Conservation (phyloP, 2,797 vertebrate species). For the Danio jaintianensis region DNA sequence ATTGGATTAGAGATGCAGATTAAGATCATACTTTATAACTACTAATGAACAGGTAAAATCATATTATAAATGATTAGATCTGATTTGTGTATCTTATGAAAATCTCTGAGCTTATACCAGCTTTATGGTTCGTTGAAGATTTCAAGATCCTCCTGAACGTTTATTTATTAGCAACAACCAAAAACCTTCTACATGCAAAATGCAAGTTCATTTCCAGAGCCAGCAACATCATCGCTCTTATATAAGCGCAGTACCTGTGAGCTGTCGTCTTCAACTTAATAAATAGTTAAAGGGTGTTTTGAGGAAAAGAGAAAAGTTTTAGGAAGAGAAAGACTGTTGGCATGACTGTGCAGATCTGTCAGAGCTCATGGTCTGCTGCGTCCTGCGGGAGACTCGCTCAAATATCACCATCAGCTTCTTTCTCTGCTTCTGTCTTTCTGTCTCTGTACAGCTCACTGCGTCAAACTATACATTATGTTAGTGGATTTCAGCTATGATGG, state of each 20-base stretch:
- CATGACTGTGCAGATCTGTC: constrained; percentile 22
- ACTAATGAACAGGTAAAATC: too few species aligned
- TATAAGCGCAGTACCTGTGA: constrained; percentile 55
- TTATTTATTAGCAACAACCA: constrained; percentile 60
- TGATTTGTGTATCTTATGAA: too few species aligned
- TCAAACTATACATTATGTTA: constrained; percentile 25
- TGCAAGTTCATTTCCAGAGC: constrained; percentile 56
- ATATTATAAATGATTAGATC: too few species aligned
- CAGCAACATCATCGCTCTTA: constrained; percentile 59
- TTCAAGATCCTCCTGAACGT: constrained; percentile 39
- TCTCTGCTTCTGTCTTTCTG: not conserved
- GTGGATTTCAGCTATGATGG: constrained; percentile 35
- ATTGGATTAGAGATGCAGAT: too few species aligned
- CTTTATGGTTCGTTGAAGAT: not conserved
- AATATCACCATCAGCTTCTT: constrained; percentile 17
- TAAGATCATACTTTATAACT: too few species aligned
- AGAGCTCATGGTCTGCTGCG: constrained; percentile 29
- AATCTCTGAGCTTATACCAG: too few species aligned
- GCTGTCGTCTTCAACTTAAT: constrained; percentile 59
- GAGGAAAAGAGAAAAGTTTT: constrained; percentile 33
- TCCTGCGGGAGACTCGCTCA: constrained; percentile 21
- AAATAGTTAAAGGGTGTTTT: constrained; percentile 48
- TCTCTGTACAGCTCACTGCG: not conserved
- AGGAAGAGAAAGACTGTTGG: constrained; percentile 23
- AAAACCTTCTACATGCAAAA: constrained; percentile 47